Evolutionary conservation across 2,113 vertebrate species (phyloP).

Genomic region (Ancistrus triradiatus): DNA sequence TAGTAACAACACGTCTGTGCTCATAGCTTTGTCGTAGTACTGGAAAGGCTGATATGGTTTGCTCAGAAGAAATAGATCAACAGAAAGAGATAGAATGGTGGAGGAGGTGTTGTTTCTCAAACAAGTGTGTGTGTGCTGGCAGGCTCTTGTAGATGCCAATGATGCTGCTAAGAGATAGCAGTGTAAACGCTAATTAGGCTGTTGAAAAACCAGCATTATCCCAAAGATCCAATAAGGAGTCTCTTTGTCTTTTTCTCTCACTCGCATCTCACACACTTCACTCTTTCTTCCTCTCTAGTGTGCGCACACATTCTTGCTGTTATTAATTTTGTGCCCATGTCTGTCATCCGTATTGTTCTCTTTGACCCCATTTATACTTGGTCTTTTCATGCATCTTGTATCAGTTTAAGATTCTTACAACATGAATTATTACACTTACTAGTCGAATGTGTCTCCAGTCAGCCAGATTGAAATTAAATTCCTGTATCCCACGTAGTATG

Average conservation of each 20-base stretch:
- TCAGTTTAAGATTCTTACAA: no score
- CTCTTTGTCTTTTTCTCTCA: conserved; percentile 2
- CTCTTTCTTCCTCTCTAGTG: conserved; percentile 28
- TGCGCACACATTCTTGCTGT: no score
- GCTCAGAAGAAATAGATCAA: not conserved
- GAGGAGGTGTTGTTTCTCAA: conserved; percentile 31
- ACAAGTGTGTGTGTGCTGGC: not conserved
- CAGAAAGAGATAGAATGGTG: not conserved
- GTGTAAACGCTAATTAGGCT: conserved; percentile 33
- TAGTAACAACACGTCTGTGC: conserved; percentile 39
- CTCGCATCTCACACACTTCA: not conserved
- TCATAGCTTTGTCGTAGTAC: conserved; percentile 25
- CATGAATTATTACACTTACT: no score
- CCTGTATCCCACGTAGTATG: no score
- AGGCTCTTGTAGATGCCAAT: conserved; percentile 3
- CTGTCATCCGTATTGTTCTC: no score
- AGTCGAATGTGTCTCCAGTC: no score
- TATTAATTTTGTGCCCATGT: no score
- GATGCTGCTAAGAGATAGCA: conserved; percentile 14
- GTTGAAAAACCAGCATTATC: conserved; percentile 30
- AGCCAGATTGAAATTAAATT: no score
- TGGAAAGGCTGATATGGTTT: conserved; percentile 31
- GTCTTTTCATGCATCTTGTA: no score
- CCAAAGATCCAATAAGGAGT: conserved; percentile 6
- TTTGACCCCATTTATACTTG: no score